Conservation (phyloP, 2,797 vertebrate species). For the Danio kyathit region DNA sequence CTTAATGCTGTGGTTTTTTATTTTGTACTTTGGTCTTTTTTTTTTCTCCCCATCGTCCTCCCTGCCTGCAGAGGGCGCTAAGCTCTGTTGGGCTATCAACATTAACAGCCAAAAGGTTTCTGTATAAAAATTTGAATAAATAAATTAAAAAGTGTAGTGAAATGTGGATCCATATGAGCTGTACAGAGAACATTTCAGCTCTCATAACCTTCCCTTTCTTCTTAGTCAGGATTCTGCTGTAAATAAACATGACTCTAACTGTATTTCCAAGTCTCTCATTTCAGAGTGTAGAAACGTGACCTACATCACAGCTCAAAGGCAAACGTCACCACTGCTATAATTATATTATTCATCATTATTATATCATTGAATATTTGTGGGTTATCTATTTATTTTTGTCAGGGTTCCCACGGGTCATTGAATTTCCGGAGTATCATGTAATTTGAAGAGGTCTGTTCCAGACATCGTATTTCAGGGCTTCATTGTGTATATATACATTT, state of each 20-base stretch:
- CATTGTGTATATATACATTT: too few relatives aligned
- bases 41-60: constrained; percentile 46
- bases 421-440: too few relatives aligned
- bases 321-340: too few relatives aligned
- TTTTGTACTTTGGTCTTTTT: constrained; percentile 57
- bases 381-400: too few relatives aligned
- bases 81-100: constrained; percentile 70
- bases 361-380: too few relatives aligned
- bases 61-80: constrained; percentile 69
- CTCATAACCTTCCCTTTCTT: constrained; percentile 68
- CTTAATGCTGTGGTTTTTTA: constrained; percentile 65
- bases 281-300: not conserved
- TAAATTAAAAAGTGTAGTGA: constrained; percentile 85
- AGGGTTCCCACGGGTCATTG: too few relatives aligned
- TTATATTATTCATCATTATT: too few relatives aligned
- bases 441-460: too few relatives aligned
- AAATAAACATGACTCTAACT: constrained; percentile 89
- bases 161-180: constrained; percentile 79
- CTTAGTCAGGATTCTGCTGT: constrained; percentile 82
- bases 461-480: too few relatives aligned
- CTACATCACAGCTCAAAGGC: too few relatives aligned
- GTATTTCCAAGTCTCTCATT: constrained; percentile 64
- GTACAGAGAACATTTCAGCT: constrained; percentile 76
- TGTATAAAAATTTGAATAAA: constrained; percentile 78
- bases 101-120: constrained; percentile 79